These are phyloP conservation scores for Drosophila setifemur DNA, from an alignment of 1,140 invertebrate genomes.

Conservation along the genomic window DNA sequence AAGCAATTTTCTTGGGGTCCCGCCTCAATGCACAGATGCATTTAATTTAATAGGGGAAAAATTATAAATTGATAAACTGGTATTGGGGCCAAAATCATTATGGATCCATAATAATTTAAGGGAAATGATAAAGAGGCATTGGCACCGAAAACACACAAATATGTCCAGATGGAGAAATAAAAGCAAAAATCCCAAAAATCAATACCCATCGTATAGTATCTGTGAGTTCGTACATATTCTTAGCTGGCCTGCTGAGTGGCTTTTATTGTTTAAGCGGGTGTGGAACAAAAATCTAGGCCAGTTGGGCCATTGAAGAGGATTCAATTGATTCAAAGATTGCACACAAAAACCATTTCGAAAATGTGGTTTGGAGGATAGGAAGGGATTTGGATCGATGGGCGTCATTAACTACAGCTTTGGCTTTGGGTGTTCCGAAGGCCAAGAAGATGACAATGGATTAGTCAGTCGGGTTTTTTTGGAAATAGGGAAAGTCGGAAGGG, in stretches of 20 bases:
- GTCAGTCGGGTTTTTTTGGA: neutral
- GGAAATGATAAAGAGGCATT: too few species aligned
- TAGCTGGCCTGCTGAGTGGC: conserved; percentile 37
- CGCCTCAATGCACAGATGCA: conserved; percentile 31
- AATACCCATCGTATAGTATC: conserved; percentile 6
- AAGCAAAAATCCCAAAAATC: too few species aligned
- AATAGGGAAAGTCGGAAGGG: neutral
- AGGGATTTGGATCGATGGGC: neutral
- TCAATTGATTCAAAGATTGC: conserved; percentile 48
- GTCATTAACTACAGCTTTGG: conserved; percentile 30
- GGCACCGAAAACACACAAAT: too few species aligned
- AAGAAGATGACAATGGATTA: conserved; percentile 35
- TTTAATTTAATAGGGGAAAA: conserved; percentile 36
- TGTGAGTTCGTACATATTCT: neutral
- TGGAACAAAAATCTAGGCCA: conserved; percentile 40
- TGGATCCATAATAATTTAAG: conserved; percentile 1
- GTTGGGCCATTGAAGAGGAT: conserved; percentile 45
- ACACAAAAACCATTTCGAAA: conserved; percentile 9
- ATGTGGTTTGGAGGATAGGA: conserved; percentile 14
- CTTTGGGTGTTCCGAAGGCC: conserved; percentile 10
- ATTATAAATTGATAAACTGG: conserved; percentile 5
- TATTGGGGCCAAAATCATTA: conserved; percentile 8
- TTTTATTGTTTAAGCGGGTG: conserved; percentile 64
- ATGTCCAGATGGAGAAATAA: neutral
- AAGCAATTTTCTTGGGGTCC: conserved; percentile 18